Evolutionary conservation across 2,113 vertebrate genomes (phyloP).

Genomic region (Tragelaphus scriptus): DNA sequence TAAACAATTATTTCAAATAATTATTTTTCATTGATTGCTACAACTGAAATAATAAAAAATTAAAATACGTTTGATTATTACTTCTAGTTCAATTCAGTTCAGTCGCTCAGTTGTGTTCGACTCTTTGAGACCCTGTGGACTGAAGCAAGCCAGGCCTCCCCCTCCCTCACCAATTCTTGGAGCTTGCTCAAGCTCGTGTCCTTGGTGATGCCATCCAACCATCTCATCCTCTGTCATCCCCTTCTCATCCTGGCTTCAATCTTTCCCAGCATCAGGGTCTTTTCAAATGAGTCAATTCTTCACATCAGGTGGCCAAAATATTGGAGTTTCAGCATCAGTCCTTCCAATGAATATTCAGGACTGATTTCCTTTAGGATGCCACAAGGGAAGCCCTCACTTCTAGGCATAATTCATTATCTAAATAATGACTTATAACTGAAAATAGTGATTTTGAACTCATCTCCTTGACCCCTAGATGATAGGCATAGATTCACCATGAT

Average conservation of each 20-base stretch:
- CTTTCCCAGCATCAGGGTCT: neutral
- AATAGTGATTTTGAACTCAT: neutral
- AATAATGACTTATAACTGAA: neutral
- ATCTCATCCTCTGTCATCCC: neutral
- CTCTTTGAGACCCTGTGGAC: fast-evolving
- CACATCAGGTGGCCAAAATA: neutral
- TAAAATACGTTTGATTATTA: neutral
- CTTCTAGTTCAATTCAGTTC: neutral
- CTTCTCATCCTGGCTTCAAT: neutral
- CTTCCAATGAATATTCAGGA: neutral
- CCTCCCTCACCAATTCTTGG: neutral
- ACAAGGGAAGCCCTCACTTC: neutral
- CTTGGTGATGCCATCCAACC: neutral
- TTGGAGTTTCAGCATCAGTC: neutral
- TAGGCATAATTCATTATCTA: neutral
- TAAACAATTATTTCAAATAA: neutral
- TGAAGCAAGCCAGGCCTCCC: neutral
- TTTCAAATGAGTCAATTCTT: neutral
- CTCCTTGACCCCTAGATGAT: neutral
- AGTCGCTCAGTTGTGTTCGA: fast-evolving
- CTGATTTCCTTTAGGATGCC: neutral
- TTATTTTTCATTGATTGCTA: neutral
- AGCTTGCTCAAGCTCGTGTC: neutral
- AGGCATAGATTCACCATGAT: neutral
- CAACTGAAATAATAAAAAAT: constrained; percentile 7